These are phyloP conservation scores for Megastigmus dorsalis DNA, from an alignment of 2,888 invertebrate genomes.

Conservation along the genomic window DNA sequence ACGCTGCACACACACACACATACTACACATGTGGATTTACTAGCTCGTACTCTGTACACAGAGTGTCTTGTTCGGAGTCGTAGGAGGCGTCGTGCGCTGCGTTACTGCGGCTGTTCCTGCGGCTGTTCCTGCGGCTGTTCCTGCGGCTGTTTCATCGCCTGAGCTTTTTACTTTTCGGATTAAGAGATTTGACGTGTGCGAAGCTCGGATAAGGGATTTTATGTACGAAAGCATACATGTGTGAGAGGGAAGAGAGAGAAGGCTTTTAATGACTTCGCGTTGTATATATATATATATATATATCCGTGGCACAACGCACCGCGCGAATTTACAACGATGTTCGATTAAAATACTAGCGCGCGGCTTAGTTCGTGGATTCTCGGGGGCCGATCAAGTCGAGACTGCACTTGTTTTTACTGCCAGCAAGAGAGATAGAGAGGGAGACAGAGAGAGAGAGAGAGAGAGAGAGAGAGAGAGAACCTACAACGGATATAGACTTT, in stretches of 20 bases:
- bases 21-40: slow-evolving; percentile 7
- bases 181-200: slow-evolving; percentile 7
- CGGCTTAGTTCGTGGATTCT: slow-evolving; percentile 1
- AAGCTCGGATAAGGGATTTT: slow-evolving; percentile 1
- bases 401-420: slow-evolving; percentile 32
- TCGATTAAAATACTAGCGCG: slow-evolving; percentile 37
- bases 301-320: no score
- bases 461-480: no score
- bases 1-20: no score
- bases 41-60: not conserved
- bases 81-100: no score
- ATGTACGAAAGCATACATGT: not conserved
- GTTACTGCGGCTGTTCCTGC: not conserved
- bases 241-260: no score
- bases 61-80: slow-evolving; percentile 3
- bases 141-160: not conserved
- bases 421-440: no score
- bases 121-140: not conserved
- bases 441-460: no score
- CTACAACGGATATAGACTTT: slow-evolving; percentile 39
- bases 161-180: no score
- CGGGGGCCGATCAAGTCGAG: slow-evolving; percentile 34
- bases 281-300: no score
- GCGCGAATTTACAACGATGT: slow-evolving; percentile 32
- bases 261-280: slow-evolving; percentile 25